Percentiles rank a stretch among this genome's conserved stretches.
These are phyloP conservation scores for Coenobita brevimanus DNA, from an alignment of 1,140 invertebrate species.

Conservation along the genomic window DNA sequence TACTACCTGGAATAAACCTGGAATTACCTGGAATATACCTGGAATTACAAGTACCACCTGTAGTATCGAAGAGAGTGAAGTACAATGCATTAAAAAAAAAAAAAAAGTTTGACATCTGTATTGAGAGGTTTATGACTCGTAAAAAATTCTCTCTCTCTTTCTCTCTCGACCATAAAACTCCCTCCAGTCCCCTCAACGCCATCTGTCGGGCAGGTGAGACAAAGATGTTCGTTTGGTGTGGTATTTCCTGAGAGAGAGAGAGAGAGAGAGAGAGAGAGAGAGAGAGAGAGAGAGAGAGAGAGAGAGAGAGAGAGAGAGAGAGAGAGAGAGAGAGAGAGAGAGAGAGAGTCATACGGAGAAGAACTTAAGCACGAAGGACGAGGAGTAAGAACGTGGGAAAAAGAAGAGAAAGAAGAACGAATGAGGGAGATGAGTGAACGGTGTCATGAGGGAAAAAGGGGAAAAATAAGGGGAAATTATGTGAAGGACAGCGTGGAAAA, in stretches of 20 bases:
- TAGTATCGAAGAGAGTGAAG: too few relatives aligned
- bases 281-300: background rate
- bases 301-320: background rate
- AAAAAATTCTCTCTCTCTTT: too few relatives aligned
- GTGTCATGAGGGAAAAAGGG: background rate
- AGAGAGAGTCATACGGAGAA: background rate
- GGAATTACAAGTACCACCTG: too few relatives aligned
- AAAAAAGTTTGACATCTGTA: too few relatives aligned
- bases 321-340: background rate
- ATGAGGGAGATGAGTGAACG: background rate
- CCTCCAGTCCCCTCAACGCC: too few relatives aligned
- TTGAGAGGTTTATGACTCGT: too few relatives aligned
- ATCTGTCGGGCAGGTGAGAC: too few relatives aligned
- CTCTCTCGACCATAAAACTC: too few relatives aligned
- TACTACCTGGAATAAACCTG: too few relatives aligned
- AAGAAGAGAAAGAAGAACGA: background rate
- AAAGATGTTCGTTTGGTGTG: too few relatives aligned
- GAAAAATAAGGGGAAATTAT: background rate
- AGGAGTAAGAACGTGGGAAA: background rate
- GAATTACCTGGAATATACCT: too few relatives aligned
- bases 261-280: background rate
- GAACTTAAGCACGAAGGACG: background rate
- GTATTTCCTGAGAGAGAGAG: background rate
- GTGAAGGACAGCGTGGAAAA: background rate
- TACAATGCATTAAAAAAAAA: too few relatives aligned